A percentile compares a stretch with the other conserved stretches of the same genome.
Conservation (phyloP, 64 coral and sea anemone species). For the Pachyseris speciosa region DNA sequence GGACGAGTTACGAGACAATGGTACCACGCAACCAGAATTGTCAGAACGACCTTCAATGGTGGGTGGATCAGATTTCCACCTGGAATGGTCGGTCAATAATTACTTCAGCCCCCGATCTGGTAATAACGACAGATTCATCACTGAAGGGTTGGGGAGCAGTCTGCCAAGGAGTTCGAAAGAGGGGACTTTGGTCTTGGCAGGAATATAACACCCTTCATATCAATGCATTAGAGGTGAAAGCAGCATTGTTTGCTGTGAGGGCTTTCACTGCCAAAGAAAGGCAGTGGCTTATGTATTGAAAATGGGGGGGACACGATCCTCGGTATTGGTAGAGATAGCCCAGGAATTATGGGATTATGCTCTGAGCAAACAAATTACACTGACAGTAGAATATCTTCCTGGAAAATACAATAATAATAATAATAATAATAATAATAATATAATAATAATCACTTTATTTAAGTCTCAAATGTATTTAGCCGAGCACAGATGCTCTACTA, state of each 20-base stretch:
- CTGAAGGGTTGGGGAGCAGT: constrained; percentile 51
- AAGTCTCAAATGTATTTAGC: too few relatives aligned
- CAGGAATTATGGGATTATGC: constrained; percentile 52
- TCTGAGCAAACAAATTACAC: constrained; percentile 16
- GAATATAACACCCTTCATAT: constrained; percentile 56
- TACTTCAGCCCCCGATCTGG: constrained; percentile 23
- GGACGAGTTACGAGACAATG: constrained; percentile 18
- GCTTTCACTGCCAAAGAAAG: constrained; percentile 12
- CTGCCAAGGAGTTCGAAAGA: constrained; percentile 17
- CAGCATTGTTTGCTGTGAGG: constrained; percentile 47
- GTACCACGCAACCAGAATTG: not conserved
- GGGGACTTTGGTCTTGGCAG: constrained; percentile 31
- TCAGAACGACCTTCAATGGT: constrained; percentile 49
- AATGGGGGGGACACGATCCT: constrained; percentile 37
- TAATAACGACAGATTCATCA: constrained; percentile 47
- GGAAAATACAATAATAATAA: too few relatives aligned
- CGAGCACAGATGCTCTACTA: too few relatives aligned
- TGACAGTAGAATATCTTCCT: constrained; percentile 47
- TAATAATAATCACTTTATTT: too few relatives aligned
- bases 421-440: too few relatives aligned
- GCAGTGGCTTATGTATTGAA: constrained; percentile 16
- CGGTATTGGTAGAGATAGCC: constrained; percentile 24
- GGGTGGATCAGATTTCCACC: constrained; percentile 26
- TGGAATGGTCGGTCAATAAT: constrained; percentile 60
- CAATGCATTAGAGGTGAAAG: constrained; percentile 62